phyloP scores from a whole-genome alignment of 1,140 invertebrate genomes.

The Idris sp. region DNA sequence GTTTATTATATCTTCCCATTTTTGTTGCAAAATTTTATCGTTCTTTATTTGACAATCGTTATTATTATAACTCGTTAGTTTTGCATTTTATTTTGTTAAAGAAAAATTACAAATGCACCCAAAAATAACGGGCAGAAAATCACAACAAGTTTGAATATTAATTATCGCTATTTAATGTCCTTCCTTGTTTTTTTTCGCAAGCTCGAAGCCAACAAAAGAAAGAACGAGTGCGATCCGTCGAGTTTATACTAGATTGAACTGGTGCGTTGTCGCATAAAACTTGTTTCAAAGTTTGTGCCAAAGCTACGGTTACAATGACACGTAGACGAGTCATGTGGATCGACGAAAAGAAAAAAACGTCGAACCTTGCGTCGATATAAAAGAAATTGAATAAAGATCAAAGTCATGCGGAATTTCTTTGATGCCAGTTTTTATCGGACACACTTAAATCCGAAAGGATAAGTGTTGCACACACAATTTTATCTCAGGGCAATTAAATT shows the following conservation, averaged over 20 bases:
- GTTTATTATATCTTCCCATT: too few relatives aligned
- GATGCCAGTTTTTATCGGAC: slow-evolving; percentile 39
- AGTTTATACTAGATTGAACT: slow-evolving; percentile 73
- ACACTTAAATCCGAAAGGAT: slow-evolving; percentile 25
- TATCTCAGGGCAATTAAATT: slow-evolving; percentile 38
- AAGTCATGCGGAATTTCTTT: slow-evolving; percentile 44
- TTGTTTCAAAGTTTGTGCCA: slow-evolving; percentile 62
- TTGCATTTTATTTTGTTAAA: too few relatives aligned
- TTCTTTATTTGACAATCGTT: too few relatives aligned
- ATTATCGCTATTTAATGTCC: too few relatives aligned
- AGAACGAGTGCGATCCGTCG: not conserved
- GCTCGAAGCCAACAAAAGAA: slow-evolving; percentile 13
- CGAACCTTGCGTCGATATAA: slow-evolving; percentile 2
- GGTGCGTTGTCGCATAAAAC: slow-evolving; percentile 72
- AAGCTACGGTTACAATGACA: slow-evolving; percentile 16
- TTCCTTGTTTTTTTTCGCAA: not conserved
- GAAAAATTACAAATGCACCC: too few relatives aligned
- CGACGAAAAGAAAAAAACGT: slow-evolving; percentile 7
- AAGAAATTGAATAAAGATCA: slow-evolving; percentile 49
- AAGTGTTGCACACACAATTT: slow-evolving; percentile 9
- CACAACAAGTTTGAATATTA: too few relatives aligned
- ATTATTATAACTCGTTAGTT: too few relatives aligned
- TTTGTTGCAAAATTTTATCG: too few relatives aligned
- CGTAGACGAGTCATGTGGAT: not conserved
- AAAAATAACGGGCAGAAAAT: too few relatives aligned